Evolutionary conservation across 2,797 vertebrate genomes (phyloP), one percentile per base, ranked within the genome.

Genomic region (Coendou prehensilis): DNA sequence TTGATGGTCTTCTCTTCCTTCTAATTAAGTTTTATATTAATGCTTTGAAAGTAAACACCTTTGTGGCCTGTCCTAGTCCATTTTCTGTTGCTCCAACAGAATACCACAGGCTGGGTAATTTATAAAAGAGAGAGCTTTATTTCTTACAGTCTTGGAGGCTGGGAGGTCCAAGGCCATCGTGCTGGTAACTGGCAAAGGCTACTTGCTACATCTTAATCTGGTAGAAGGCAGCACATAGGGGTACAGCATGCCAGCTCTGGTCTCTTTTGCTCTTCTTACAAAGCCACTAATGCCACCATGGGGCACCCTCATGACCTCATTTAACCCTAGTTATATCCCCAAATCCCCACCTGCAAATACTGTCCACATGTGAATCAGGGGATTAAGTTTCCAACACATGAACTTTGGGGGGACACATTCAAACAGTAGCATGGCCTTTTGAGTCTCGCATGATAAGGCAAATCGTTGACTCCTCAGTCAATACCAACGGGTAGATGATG

Each of bases 401-500:
- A 82, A 52, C 47, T 50, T 52, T 9, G 26, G 28, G 37, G 73
- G 28, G 14, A 52, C 47, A 78, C 23, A 41, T 73, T 18, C n/a
- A 56, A 45, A 56, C 20, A 9, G 4, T 26, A 50, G 7, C 33
- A 5, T 20, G 67, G 57, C 69, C n/a, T 59, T 30, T 8, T 15
- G 63, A 47, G 45, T 69, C 57, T n/a, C 57, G 81, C 41, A 57
- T 1, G 8, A 3, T 15, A 37, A 41, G 63, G n/a, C 28, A 18
- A 7, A 3, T 9, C 3, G 11, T 13, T 8, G 6, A 47, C 9
- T 22, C 41, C 41, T 57, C 8, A 0, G 61, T 69, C 50, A 15
- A 1, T 82, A 9, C 9, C 9, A 7, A 20, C 0, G 9, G 26
- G 3, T 30, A 26, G 5, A 30, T 0, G 9, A 11, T 8, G 13